Evolutionary conservation across 2,113 vertebrate genomes (phyloP).

Genomic region (Anhinga anhinga): DNA sequence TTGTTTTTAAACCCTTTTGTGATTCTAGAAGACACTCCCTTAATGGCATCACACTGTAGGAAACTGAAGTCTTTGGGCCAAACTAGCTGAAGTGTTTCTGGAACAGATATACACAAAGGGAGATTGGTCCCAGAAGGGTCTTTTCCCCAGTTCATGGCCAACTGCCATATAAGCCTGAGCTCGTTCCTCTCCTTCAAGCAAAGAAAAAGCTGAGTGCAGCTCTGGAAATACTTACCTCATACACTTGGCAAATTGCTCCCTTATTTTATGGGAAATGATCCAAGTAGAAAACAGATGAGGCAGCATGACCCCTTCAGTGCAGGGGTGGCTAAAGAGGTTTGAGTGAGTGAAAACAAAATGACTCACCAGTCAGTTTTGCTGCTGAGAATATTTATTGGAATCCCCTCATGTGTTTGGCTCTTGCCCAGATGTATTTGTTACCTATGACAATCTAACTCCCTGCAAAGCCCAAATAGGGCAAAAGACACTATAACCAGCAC

Average conservation of each 20-base stretch:
- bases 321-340: constrained; percentile 15
- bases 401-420: constrained; percentile 34
- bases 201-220: constrained; percentile 58
- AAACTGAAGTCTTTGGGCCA: background rate
- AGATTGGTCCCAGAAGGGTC: constrained; percentile 25
- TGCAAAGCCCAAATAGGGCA: constrained; percentile 6
- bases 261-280: constrained; percentile 83
- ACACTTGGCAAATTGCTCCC: constrained; percentile 71
- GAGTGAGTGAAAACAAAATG: constrained; percentile 55
- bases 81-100: constrained; percentile 12
- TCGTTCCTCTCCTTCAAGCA: constrained; percentile 26
- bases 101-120: background rate
- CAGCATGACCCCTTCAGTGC: constrained; percentile 58
- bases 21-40: background rate
- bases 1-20: background rate
- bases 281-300: constrained; percentile 75
- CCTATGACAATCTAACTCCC: constrained; percentile 47
- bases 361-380: constrained; percentile 61
- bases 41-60: background rate
- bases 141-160: constrained; percentile 33
- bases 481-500: background rate
- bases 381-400: constrained; percentile 33
- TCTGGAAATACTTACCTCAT: constrained; percentile 80
- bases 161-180: background rate
- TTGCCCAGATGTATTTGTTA: constrained; percentile 55